Evolutionary conservation across 2,113 vertebrate species (phyloP).

Genomic region (Neodon shergylaensis): DNA sequence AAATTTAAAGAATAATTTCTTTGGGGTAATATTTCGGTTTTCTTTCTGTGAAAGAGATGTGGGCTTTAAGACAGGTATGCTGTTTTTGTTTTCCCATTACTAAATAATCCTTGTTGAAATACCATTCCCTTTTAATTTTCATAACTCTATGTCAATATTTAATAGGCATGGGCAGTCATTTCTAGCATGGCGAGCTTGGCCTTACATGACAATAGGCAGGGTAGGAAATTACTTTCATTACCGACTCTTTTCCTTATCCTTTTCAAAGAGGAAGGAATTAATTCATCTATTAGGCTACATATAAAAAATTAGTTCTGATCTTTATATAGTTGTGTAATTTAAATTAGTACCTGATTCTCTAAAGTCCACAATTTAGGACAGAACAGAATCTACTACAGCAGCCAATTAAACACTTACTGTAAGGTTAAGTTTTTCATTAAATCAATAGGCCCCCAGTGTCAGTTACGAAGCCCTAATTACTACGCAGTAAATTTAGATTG

Average conservation of each 20-base stretch:
- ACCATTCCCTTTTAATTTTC: conserved; percentile 66
- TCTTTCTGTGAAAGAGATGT: conserved; percentile 35
- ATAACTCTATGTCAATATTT: conserved; percentile 78
- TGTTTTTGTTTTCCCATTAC: conserved; percentile 53
- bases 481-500: conserved; percentile 92
- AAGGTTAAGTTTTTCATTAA: conserved; percentile 93
- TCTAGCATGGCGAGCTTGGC: conserved; percentile 50
- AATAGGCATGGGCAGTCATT: conserved; percentile 66
- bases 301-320: conserved; percentile 85
- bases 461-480: conserved; percentile 92
- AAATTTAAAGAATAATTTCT: conserved; percentile 38
- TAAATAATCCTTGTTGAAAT: conserved; percentile 69
- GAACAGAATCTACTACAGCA: conserved; percentile 85
- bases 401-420: conserved; percentile 92
- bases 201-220: conserved; percentile 76
- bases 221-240: conserved; percentile 78
- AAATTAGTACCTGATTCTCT: conserved; percentile 89
- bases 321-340: conserved; percentile 88
- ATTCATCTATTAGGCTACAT: conserved; percentile 83
- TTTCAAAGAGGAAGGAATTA: conserved; percentile 83
- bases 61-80: neutral
- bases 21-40: conserved; percentile 52
- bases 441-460: conserved; percentile 91
- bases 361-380: conserved; percentile 90
- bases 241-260: conserved; percentile 74